phyloP scores from a whole-genome alignment of 2,888 invertebrate species.

The Criorhina ranunculi region DNA sequence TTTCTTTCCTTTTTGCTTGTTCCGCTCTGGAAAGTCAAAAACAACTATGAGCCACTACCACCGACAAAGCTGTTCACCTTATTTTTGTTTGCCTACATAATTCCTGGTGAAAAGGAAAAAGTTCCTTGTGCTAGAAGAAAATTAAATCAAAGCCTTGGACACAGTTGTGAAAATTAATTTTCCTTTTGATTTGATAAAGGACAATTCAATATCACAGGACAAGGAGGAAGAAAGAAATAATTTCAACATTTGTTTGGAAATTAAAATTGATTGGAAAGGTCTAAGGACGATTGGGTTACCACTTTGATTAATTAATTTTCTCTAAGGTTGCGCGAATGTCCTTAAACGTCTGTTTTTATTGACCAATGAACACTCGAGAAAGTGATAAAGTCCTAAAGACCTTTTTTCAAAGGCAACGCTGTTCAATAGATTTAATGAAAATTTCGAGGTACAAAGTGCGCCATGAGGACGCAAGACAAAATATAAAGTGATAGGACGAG shows the following conservation, averaged over 20 bases:
- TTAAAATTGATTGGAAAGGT: neutral
- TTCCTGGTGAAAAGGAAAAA: neutral
- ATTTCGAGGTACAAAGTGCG: too few relatives aligned
- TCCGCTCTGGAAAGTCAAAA: too few relatives aligned
- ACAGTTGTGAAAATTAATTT: conserved; percentile 15
- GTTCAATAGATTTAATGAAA: too few relatives aligned
- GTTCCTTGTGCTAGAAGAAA: neutral
- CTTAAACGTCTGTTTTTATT: neutral
- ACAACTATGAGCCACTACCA: too few relatives aligned
- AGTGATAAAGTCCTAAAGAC: too few relatives aligned
- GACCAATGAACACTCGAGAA: neutral
- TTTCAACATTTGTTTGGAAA: neutral
- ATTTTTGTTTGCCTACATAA: neutral
- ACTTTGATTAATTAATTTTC: too few relatives aligned
- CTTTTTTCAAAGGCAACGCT: too few relatives aligned
- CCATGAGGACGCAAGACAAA: too few relatives aligned
- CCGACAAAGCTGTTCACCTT: too few relatives aligned
- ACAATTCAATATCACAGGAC: conserved; percentile 8
- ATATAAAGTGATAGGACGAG: too few relatives aligned
- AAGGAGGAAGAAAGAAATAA: neutral
- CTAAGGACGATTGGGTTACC: too few relatives aligned
- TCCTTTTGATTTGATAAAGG: neutral
- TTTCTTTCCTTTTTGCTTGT: too few relatives aligned
- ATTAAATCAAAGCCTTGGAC: conserved; percentile 6
- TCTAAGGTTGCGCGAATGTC: neutral